phyloP scores from a whole-genome alignment of 2,797 vertebrate species.

The Alauda arvensis region DNA sequence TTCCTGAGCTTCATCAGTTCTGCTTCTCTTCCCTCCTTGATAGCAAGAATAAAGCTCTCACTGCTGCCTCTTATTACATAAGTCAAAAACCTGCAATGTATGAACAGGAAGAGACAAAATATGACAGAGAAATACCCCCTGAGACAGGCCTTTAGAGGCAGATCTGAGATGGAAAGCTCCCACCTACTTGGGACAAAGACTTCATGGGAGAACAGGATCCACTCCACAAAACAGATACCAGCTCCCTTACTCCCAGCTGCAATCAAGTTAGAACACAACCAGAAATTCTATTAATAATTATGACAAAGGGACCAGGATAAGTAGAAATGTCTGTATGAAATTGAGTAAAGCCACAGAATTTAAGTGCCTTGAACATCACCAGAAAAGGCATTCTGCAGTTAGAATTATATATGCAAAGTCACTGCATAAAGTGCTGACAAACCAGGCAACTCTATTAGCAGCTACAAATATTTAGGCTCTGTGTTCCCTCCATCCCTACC shows the following conservation, averaged over 20 bases:
- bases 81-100: not conserved
- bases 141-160: not conserved
- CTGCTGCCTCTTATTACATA: not conserved
- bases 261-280: not conserved
- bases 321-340: not conserved
- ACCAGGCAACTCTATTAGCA: not conserved
- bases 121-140: not conserved
- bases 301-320: not conserved
- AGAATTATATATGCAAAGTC: not conserved
- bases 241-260: not conserved
- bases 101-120: not conserved
- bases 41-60: not conserved
- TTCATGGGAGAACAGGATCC: not conserved
- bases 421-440: not conserved
- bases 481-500: not conserved
- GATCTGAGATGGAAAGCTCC: not conserved
- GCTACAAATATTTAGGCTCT: not conserved
- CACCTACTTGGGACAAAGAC: not conserved
- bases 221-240: not conserved
- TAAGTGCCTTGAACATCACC: not conserved
- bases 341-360: not conserved
- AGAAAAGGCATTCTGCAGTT: not conserved
- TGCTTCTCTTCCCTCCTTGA: not conserved
- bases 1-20: not conserved
- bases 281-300: not conserved